phyloP scores from a whole-genome alignment of 2,797 vertebrate species.

The Dermochelys coriacea region DNA sequence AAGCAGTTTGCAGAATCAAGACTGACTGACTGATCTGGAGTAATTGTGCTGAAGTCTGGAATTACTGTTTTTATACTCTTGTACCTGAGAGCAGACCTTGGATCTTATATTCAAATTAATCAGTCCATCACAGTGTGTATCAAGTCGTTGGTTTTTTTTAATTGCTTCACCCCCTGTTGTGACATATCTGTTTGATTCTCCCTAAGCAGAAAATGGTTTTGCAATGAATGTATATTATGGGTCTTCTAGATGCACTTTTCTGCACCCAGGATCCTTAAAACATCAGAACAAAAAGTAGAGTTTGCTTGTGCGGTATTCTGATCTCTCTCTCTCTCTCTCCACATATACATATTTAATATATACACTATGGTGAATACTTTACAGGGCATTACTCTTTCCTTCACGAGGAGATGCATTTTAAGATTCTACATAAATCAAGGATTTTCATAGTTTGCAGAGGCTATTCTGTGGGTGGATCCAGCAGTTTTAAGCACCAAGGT shows the following conservation, averaged over 20 bases:
- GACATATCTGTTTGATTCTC: not conserved
- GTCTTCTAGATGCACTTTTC: not conserved
- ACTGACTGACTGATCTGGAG: not conserved
- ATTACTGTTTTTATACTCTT: not conserved
- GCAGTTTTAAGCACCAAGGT: not conserved
- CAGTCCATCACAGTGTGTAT: fast-evolving
- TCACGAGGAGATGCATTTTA: not conserved
- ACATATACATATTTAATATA: not conserved
- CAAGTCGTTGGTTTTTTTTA: no score
- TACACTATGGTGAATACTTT: not conserved
- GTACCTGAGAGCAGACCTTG: not conserved
- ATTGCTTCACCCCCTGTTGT: fast-evolving
- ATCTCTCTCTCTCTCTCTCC: not conserved
- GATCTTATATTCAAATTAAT: not conserved
- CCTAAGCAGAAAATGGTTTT: not conserved
- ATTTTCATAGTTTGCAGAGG: not conserved
- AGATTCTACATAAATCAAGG: not conserved
- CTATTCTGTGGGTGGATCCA: not conserved
- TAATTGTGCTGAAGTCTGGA: not conserved
- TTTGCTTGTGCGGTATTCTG: not conserved
- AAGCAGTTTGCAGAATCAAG: not conserved
- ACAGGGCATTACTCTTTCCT: not conserved
- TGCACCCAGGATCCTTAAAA: not conserved
- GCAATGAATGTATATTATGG: not conserved
- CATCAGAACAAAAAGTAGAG: no score